Conservation (phyloP, 2,888 invertebrate genomes). For the Germaria angustata region DNA sequence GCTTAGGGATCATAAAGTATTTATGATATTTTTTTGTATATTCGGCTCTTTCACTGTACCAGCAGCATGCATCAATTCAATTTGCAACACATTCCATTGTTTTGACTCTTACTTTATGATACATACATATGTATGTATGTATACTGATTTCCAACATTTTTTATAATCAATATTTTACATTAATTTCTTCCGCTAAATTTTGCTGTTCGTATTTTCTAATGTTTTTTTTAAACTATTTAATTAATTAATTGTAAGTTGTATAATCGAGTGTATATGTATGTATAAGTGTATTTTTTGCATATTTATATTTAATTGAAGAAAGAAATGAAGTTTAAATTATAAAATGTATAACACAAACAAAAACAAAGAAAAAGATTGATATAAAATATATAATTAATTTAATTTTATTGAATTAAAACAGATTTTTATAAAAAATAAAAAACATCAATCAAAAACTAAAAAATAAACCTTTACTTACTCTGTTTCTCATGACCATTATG, state of each 20-base stretch:
- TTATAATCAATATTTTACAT: not conserved
- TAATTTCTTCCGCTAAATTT: not conserved
- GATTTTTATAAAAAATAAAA: constrained; percentile 8
- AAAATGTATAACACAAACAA: constrained; percentile 7
- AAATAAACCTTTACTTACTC: constrained; percentile 6
- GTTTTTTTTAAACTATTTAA: constrained; percentile 2
- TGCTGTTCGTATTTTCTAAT: not conserved
- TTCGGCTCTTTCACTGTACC: too few relatives aligned
- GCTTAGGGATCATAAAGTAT: too few relatives aligned
- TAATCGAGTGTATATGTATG: constrained; percentile 15
- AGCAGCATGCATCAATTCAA: too few relatives aligned
- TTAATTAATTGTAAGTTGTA: constrained; percentile 41
- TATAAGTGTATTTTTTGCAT: constrained; percentile 20
- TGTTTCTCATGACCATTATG: not conserved
- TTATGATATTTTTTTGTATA: too few relatives aligned
- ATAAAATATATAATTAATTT: constrained; percentile 27
- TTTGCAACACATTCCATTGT: too few relatives aligned
- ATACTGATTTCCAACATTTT: not conserved
- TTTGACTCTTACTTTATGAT: not conserved
- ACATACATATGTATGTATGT: not conserved
- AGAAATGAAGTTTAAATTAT: constrained; percentile 10
- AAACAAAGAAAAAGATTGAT: constrained; percentile 2
- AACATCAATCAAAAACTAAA: constrained; percentile 11
- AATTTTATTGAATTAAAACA: constrained; percentile 43
- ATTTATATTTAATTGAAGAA: constrained; percentile 45